Evolutionary conservation across 2,888 invertebrate genomes (phyloP).

Genomic region (Amorpha juglandis): DNA sequence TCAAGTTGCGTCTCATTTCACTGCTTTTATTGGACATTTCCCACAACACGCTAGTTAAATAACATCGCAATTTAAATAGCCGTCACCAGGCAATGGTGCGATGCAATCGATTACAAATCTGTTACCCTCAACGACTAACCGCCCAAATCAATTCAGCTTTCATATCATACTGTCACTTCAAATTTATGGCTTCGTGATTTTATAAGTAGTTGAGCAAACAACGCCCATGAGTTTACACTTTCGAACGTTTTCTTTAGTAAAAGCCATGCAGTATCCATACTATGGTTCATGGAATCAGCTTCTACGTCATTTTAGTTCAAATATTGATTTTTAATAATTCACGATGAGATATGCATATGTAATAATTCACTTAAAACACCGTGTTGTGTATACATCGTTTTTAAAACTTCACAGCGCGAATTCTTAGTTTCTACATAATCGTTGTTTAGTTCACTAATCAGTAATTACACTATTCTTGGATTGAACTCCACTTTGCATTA

Average conservation of each 20-base stretch:
- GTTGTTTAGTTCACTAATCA: too few relatives aligned
- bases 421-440: too few relatives aligned
- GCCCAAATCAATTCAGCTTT: conserved; percentile 46
- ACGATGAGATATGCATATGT: too few relatives aligned
- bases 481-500: too few relatives aligned
- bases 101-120: conserved; percentile 40
- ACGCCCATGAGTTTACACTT: conserved; percentile 47
- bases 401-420: too few relatives aligned
- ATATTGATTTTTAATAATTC: conserved; percentile 5
- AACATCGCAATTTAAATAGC: conserved; percentile 22
- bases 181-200: conserved; percentile 45
- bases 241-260: conserved; percentile 53
- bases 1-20: background rate
- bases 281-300: conserved; percentile 17
- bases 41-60: conserved; percentile 9
- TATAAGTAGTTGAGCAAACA: conserved; percentile 48
- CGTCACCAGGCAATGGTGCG: conserved; percentile 35
- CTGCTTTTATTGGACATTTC: background rate
- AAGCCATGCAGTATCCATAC: conserved; percentile 44
- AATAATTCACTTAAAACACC: too few relatives aligned
- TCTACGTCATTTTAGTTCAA: conserved; percentile 32
- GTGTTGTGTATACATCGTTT: too few relatives aligned
- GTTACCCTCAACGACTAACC: conserved; percentile 42
- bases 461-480: too few relatives aligned
- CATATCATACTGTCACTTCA: conserved; percentile 42